Conservation (phyloP, 2,113 vertebrate species). For the Scomber colias region DNA sequence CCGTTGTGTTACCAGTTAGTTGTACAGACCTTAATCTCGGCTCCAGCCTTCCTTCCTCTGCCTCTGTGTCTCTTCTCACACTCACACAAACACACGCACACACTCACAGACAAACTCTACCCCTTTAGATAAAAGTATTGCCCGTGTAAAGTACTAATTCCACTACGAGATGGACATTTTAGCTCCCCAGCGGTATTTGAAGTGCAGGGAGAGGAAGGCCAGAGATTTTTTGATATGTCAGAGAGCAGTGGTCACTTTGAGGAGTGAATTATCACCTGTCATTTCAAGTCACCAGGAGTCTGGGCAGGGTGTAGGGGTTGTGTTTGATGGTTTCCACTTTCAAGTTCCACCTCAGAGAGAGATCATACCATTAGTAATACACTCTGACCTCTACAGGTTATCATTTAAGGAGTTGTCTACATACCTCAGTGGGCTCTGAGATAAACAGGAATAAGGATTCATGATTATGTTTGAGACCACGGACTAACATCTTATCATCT, state of each 20-base stretch:
- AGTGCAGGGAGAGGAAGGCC: slow-evolving; percentile 32
- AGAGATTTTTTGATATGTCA: slow-evolving; percentile 49
- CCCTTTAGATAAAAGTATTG: slow-evolving; percentile 54
- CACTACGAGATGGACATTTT: slow-evolving; percentile 53
- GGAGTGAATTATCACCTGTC: slow-evolving; percentile 16
- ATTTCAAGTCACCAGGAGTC: slow-evolving; percentile 39
- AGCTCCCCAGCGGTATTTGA: slow-evolving; percentile 28
- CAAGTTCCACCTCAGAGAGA: slow-evolving; percentile 32
- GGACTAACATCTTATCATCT: neutral
- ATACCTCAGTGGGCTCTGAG: neutral
- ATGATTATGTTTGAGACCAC: slow-evolving; percentile 1
- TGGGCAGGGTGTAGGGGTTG: slow-evolving; percentile 17
- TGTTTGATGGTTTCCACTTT: slow-evolving; percentile 49
- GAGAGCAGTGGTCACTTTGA: slow-evolving; percentile 51
- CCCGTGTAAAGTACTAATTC: slow-evolving; percentile 57
- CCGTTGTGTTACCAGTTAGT: slow-evolving; percentile 79
- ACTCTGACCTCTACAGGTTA: slow-evolving; percentile 35
- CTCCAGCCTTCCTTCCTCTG: slow-evolving; percentile 80
- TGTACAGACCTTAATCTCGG: slow-evolving; percentile 82
- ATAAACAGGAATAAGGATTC: slow-evolving; percentile 12
- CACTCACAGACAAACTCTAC: slow-evolving; percentile 28
- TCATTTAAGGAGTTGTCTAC: slow-evolving; percentile 10
- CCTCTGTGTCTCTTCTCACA: slow-evolving; percentile 46
- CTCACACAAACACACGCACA: neutral
- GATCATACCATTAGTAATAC: slow-evolving; percentile 37